These are phyloP conservation scores for Tenodera sinensis DNA, from an alignment of 2,888 invertebrate species.

Conservation along the genomic window DNA sequence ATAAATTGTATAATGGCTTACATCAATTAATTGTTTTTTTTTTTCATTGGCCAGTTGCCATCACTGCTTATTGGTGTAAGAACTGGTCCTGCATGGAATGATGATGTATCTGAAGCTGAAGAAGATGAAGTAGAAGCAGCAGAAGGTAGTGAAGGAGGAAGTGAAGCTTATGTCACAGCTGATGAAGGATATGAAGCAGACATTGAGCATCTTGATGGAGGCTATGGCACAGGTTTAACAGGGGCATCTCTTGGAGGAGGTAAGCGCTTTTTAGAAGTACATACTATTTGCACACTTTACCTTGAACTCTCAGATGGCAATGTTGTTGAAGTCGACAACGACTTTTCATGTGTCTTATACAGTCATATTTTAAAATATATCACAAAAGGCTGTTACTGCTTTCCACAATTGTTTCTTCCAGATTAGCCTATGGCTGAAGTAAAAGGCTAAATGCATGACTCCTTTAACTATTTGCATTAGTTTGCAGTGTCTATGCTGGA, in stretches of 20 bases:
- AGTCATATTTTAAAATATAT: too few relatives aligned
- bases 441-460: too few relatives aligned
- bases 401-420: too few relatives aligned
- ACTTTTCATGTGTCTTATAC: too few relatives aligned
- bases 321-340: too few relatives aligned
- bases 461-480: too few relatives aligned
- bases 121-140: constrained; percentile 26
- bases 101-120: constrained; percentile 39
- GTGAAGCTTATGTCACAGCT: constrained; percentile 47
- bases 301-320: too few relatives aligned
- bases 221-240: constrained; percentile 30
- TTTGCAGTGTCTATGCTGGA: too few relatives aligned
- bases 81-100: constrained; percentile 43
- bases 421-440: too few relatives aligned
- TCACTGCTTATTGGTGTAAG: constrained; percentile 42
- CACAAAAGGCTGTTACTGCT: too few relatives aligned
- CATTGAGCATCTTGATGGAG: constrained; percentile 50
- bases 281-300: too few relatives aligned
- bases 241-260: not conserved
- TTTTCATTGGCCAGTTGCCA: constrained; percentile 43
- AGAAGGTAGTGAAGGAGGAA: constrained; percentile 26
- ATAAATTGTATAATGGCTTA: too few relatives aligned
- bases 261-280: not conserved
- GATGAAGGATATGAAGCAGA: constrained; percentile 67
- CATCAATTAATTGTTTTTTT: not conserved